phyloP scores from a whole-genome alignment of 2,888 invertebrate genomes.

The Drosophila ustulata region DNA sequence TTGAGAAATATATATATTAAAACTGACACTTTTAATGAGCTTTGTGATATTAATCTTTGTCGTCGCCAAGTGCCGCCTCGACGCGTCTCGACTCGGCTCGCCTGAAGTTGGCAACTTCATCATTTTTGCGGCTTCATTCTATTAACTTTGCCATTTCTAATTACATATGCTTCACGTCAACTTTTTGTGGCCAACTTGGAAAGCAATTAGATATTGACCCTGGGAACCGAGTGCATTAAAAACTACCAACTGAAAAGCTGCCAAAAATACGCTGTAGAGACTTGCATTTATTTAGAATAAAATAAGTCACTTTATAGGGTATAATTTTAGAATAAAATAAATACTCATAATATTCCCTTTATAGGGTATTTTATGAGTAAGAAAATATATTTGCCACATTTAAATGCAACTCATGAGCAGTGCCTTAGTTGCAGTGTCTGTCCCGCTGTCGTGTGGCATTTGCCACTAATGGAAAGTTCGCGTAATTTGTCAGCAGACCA shows the following conservation, averaged over 20 bases:
- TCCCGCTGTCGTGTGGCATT: constrained; percentile 20
- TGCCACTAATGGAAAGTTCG: constrained; percentile 72
- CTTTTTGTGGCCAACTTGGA: constrained; percentile 24
- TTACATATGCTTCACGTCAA: constrained; percentile 31
- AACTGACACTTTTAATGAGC: constrained; percentile 79
- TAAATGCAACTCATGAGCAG: constrained; percentile 43
- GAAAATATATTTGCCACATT: constrained; percentile 19
- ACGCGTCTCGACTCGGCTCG: neutral
- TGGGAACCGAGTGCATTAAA: constrained; percentile 18
- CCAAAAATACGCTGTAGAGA: constrained; percentile 1
- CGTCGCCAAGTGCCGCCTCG: constrained; percentile 44
- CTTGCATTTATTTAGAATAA: neutral
- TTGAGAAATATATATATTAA: constrained; percentile 54
- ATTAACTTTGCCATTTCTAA: constrained; percentile 50
- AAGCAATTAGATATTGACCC: constrained; percentile 61
- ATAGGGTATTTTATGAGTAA: constrained; percentile 1
- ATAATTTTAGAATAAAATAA: neutral
- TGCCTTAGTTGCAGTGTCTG: constrained; percentile 8
- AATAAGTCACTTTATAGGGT: too few species aligned
- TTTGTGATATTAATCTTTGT: constrained; percentile 77
- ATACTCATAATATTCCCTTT: neutral
- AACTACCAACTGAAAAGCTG: neutral
- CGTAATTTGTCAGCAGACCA: constrained; percentile 77
- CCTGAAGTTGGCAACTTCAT: constrained; percentile 48
- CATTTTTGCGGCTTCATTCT: constrained; percentile 44